A percentile compares a stretch with the other conserved stretches of the same genome.
These are phyloP conservation scores for Zygothrica quintamaculata DNA, from an alignment of 2,888 invertebrate genomes.

Conservation along the genomic window DNA sequence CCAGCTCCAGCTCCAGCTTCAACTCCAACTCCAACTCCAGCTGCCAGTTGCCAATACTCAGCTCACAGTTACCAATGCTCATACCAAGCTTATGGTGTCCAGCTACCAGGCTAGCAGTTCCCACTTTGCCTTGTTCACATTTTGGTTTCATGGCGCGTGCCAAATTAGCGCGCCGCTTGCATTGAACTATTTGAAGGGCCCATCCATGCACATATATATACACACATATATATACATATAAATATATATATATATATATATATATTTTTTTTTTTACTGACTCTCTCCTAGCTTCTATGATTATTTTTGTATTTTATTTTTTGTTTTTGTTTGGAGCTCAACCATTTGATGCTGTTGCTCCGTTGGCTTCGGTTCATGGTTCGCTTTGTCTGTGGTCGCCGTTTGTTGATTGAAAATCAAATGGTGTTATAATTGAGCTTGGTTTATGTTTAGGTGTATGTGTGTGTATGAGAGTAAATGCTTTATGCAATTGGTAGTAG, in stretches of 20 bases:
- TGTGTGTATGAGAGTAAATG: slow-evolving; percentile 5
- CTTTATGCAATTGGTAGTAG: slow-evolving; percentile 4
- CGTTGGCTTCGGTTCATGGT: slow-evolving; percentile 22
- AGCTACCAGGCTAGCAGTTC: background rate
- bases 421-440: slow-evolving; percentile 60
- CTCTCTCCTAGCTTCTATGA: slow-evolving; percentile 11
- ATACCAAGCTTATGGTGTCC: background rate
- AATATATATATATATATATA: background rate
- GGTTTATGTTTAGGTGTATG: background rate
- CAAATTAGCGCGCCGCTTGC: slow-evolving; percentile 72
- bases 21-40: too few species aligned
- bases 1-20: background rate
- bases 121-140: slow-evolving; percentile 7
- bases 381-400: slow-evolving; percentile 51
- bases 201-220: slow-evolving; percentile 4
- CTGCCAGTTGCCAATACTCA: background rate
- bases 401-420: slow-evolving; percentile 62
- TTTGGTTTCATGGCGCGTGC: slow-evolving; percentile 68
- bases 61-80: background rate
- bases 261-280: slow-evolving; percentile 10
- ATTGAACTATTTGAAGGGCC: slow-evolving; percentile 67
- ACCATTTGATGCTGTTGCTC: slow-evolving; percentile 9
- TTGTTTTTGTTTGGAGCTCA: too few species aligned
- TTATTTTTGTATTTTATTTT: background rate
- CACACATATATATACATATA: background rate